Conservation (phyloP, 2,113 vertebrate genomes). For the Murina feae region DNA sequence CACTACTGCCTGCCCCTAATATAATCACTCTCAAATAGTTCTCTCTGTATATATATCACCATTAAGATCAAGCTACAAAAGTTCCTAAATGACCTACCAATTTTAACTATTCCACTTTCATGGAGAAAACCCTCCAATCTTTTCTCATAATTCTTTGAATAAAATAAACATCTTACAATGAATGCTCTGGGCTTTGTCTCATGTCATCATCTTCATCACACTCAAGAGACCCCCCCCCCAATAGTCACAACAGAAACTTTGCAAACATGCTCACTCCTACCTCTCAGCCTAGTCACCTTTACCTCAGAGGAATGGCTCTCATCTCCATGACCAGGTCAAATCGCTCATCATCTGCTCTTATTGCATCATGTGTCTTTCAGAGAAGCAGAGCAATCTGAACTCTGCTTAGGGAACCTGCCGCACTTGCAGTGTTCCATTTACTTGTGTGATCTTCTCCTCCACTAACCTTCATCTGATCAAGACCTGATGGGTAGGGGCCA, state of each 20-base stretch:
- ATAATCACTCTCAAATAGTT: not conserved
- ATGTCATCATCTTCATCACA: no score
- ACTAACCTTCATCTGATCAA: not conserved
- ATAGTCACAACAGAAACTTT: not conserved
- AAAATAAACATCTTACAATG: not conserved
- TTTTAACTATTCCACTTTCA: not conserved
- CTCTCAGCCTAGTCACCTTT: not conserved
- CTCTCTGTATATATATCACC: not conserved
- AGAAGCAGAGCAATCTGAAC: not conserved
- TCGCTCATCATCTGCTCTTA: not conserved
- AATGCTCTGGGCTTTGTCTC: not conserved
- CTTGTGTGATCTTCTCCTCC: not conserved
- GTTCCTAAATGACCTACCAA: not conserved
- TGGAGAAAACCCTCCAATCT: not conserved
- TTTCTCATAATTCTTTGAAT: not conserved
- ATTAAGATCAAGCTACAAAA: not conserved
- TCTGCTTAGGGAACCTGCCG: not conserved
- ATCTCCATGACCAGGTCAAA: not conserved
- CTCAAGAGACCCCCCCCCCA: not conserved
- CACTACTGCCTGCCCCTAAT: not conserved
- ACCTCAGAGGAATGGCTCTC: not conserved
- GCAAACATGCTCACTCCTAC: not conserved
- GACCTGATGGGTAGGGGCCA: no score
- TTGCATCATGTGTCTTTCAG: not conserved
- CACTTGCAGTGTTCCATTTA: not conserved